Base-by-base conservation (phyloP, 35 echinoderm and acorn worm species). In the Lytechinus variegatus region DNA sequence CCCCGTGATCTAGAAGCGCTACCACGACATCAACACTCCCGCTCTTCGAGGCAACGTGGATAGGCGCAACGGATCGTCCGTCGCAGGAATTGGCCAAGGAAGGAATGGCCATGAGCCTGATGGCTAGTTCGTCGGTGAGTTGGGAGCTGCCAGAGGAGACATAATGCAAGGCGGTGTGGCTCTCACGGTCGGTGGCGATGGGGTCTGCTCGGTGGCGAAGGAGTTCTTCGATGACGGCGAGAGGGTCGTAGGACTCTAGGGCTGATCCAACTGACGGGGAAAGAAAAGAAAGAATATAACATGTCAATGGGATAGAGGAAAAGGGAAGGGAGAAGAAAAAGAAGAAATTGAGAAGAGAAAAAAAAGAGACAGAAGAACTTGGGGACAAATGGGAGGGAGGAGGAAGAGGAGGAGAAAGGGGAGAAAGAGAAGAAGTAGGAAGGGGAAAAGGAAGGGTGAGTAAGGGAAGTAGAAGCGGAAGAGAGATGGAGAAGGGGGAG, bases 1-100 rank as follows among this genome's bases (percentile, higher is more conserved):
- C 97, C 27, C 98, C 98, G 6, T 95, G 96, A 16, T 97, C 98
- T 60, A 99, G 27, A 11, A 99, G 87, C 6, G 98, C 96, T 54
- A 99, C 57, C 13, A 99, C 52, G 0, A 97, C 93, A 27, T 97
- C 95, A 53, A 97, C 95, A 27, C 97, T 97, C 24, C 98, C 98
- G 91, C 95, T 96, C 56, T 97, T 94, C 2, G 98, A 98, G n/a
- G 98, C 98, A 14, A 92, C 95, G 79, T 99, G 98, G 55, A 99
- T 98, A 0, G 98, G 97, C 6, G 97, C 97, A 4, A 94, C 52
- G 9, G 96, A 98, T 16, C 95, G 93, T 16, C 96, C 90, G 28
- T 99, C 96, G n/a, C 90, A 92, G 71, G 96, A 92, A 29, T 97
- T 92, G 54, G 96, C 60, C 21, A 95, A 8, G 8, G 94, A 54